A percentile compares a stretch with the other conserved stretches of the same genome.
These are phyloP conservation scores for Lepidurus arcticus DNA, from an alignment of 1,140 invertebrate genomes.

Conservation along the genomic window DNA sequence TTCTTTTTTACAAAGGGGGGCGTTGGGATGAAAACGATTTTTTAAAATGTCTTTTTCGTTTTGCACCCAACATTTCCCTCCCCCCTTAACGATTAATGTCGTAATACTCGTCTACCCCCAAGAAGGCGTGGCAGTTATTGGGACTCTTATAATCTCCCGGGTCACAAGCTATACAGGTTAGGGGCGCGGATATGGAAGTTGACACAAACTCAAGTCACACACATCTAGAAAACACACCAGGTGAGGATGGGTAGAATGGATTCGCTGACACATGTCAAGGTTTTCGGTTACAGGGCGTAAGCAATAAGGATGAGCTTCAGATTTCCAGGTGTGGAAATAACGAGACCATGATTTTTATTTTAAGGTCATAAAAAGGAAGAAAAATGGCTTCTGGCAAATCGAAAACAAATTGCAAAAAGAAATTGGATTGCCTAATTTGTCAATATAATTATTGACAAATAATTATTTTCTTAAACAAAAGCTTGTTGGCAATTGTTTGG, in stretches of 20 bases:
- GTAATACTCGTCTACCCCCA: background rate
- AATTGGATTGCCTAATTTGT: too few species aligned
- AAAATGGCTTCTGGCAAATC: background rate
- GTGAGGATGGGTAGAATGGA: background rate
- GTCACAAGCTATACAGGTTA: background rate
- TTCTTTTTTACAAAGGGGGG: background rate
- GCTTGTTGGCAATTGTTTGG: too few species aligned
- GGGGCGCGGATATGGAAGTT: background rate
- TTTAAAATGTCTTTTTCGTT: background rate
- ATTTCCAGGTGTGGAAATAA: conserved; percentile 11
- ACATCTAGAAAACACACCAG: background rate
- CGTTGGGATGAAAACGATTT: background rate
- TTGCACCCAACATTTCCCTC: background rate
- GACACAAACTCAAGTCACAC: background rate
- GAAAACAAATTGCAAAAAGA: background rate
- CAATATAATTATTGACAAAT: too few species aligned
- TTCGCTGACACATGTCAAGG: background rate
- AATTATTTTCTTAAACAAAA: too few species aligned
- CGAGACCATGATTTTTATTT: background rate
- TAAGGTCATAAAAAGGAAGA: background rate
- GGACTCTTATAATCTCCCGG: background rate
- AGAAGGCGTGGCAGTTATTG: conserved; percentile 17
- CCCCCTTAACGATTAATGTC: background rate
- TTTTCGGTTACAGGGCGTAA: background rate
- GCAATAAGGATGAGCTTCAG: background rate